Base-by-base conservation (phyloP, 2,888 invertebrate species). In the Heliconius ethilla region DNA sequence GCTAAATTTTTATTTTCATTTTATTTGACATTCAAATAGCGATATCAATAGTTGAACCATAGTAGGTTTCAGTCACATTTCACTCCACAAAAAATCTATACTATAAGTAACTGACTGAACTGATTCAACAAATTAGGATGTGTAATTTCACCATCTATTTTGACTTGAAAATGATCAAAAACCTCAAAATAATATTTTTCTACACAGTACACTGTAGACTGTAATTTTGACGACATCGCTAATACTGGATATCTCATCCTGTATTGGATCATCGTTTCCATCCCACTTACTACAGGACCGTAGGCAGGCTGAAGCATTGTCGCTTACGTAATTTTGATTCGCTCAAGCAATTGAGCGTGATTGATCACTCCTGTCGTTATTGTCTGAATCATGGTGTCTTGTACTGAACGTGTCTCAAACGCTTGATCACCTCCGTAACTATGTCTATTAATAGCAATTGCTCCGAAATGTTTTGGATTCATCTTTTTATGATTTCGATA, bases 271-370 rank as follows among this genome's bases (percentile, higher is more conserved):
- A 78, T 79, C 81, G 79, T 79, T 78, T 74, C 63, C 74, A 74
- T 78, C 77, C 81, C 75, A 81, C 81, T 63, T 75, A 75, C 73
- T 79, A 65, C 67, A 69, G 75, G 73, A 75, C 13, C 81, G 81
- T 81, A 81, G 81, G 81, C 80, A 62, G 81, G 75, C 55, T 78
- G 75, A 78, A 80, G 77, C 75, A 75, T 77, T 78, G 77, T 78
- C 78, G 79, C 79, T 81, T 80, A 81, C 80, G 81, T 81, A 78
- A 81, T 76, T 72, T 55, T 77, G 77, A 79, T 80, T 78, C 76
- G 76, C 79, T 78, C 75, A 70, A 76, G 75, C 82, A 92, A 92
- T 92, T 92, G 91, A 87, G 83, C 84, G 87, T 89, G 92, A 92
- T 92, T 90, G 92, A 92, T 92, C 89, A 81, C 83, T 79, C 84